Evolutionary conservation across 2,113 vertebrate species (phyloP).

Genomic region (Phainopepla nitens): DNA sequence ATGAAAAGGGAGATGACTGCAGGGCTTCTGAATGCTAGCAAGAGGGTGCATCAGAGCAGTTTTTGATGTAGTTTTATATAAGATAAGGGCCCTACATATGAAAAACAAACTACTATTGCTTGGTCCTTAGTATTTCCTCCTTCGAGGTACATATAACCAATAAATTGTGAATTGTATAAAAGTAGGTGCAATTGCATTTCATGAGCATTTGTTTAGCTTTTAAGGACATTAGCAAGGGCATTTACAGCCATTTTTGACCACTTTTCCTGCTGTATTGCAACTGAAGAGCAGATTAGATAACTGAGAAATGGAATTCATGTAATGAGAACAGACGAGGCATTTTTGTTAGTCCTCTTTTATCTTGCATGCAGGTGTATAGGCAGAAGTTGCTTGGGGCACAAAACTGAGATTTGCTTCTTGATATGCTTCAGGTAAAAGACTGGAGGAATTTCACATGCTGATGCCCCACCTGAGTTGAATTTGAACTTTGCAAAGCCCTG

Average conservation of each 20-base stretch:
- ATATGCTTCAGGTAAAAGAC: background rate
- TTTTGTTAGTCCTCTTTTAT: background rate
- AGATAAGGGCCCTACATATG: background rate
- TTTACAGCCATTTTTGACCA: background rate
- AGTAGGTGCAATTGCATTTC: background rate
- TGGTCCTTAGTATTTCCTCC: background rate
- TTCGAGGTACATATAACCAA: background rate
- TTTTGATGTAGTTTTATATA: conserved; percentile 10
- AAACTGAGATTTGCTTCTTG: background rate
- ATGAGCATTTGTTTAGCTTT: background rate
- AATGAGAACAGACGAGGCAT: background rate
- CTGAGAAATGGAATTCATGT: background rate
- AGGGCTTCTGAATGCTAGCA: conserved; percentile 19
- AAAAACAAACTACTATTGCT: conserved; percentile 24
- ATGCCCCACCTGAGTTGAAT: background rate
- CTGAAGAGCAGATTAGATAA: background rate
- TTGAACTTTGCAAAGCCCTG: background rate
- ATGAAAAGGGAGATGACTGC: conserved; percentile 35
- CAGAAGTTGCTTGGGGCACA: background rate
- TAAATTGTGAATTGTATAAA: background rate
- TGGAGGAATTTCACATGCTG: background rate
- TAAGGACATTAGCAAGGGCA: background rate
- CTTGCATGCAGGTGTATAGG: background rate
- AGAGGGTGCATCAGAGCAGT: background rate
- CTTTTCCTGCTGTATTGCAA: background rate